A percentile compares a stretch with the other conserved stretches of the same genome.
Conservation (phyloP, 2,113 vertebrate genomes). For the Monarcha castaneiventris region DNA sequence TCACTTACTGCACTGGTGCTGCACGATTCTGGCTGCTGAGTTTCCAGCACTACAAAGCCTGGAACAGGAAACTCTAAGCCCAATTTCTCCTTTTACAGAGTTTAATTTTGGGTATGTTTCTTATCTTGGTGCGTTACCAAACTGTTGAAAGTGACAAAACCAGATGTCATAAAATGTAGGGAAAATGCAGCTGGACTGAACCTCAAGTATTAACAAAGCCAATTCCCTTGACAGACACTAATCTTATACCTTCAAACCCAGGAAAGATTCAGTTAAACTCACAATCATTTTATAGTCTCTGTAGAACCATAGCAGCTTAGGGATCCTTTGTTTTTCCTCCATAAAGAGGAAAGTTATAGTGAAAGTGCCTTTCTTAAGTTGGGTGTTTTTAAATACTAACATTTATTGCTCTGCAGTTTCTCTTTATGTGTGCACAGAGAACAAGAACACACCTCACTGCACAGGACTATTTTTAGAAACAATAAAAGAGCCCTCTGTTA, state of each 20-base stretch:
- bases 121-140: neutral
- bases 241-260: constrained; percentile 36
- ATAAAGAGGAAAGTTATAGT: constrained; percentile 55
- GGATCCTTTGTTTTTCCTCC: constrained; percentile 57
- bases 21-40: neutral
- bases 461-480: neutral
- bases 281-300: constrained; percentile 50
- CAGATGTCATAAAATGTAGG: constrained; percentile 11
- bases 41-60: neutral
- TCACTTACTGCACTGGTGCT: neutral
- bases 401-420: constrained; percentile 50
- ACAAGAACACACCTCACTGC: constrained; percentile 9
- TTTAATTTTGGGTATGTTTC: constrained; percentile 26
- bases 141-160: constrained; percentile 42
- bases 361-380: constrained; percentile 33
- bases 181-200: constrained; percentile 49
- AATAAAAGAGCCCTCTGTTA: constrained; percentile 5
- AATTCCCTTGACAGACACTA: constrained; percentile 45
- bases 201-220: constrained; percentile 20
- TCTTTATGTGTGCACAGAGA: constrained; percentile 38
- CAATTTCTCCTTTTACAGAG: neutral
- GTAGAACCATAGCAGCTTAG: constrained; percentile 47
- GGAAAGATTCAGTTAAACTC: constrained; percentile 61
- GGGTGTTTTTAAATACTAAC: constrained; percentile 61
- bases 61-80: neutral